phyloP scores from a whole-genome alignment of 1,140 invertebrate genomes.

The Lepidostoma basale region DNA sequence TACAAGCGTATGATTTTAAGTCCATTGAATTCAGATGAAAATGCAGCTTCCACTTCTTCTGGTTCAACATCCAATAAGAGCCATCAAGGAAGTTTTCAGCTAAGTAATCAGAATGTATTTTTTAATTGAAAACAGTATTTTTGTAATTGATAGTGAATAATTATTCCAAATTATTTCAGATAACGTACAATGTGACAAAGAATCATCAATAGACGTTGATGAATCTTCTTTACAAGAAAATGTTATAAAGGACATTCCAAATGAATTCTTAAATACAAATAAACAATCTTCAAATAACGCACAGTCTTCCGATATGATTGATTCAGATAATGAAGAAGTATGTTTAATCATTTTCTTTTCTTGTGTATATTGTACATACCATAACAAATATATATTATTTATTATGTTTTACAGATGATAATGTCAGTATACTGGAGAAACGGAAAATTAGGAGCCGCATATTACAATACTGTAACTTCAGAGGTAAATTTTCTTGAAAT shows the following conservation, averaged over 20 bases:
- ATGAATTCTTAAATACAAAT: conserved; percentile 13
- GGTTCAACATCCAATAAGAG: neutral
- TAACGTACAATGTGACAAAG: too few species aligned
- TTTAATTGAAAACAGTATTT: too few species aligned
- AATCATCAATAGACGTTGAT: neutral
- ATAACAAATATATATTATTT: neutral
- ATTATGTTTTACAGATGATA: conserved; percentile 49
- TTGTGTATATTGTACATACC: neutral
- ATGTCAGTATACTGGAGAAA: conserved; percentile 57
- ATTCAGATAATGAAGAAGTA: conserved; percentile 53
- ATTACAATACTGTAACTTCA: conserved; percentile 69
- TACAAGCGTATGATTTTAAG: conserved; percentile 26
- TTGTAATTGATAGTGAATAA: too few species aligned
- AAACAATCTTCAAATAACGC: conserved; percentile 28
- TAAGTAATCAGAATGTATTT: too few species aligned
- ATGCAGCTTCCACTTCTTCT: neutral
- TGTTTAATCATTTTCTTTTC: neutral
- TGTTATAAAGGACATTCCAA: neutral
- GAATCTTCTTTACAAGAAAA: neutral
- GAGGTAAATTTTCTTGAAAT: conserved; percentile 61
- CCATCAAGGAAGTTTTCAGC: conserved; percentile 4
- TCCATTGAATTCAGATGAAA: neutral
- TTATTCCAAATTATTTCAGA: too few species aligned
- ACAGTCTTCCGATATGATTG: conserved; percentile 50
- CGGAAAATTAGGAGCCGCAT: conserved; percentile 69